phyloP scores from a whole-genome alignment of 2,113 vertebrate species.

The Brachionichthys hirsutus region DNA sequence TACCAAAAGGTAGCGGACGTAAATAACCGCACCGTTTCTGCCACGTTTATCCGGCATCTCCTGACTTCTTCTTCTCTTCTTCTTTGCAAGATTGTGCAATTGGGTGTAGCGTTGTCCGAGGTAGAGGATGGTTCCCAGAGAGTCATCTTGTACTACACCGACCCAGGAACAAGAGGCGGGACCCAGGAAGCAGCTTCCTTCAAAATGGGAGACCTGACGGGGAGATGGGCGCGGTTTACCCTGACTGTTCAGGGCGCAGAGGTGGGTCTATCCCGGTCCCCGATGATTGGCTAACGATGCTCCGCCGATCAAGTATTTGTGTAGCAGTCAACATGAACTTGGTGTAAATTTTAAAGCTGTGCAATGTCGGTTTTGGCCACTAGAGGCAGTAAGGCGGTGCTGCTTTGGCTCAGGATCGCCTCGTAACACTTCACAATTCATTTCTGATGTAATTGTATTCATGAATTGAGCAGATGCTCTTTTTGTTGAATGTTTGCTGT shows the following conservation, averaged over 20 bases:
- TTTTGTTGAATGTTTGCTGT: neutral
- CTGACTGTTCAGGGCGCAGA: conserved; percentile 82
- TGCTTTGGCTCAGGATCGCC: too few relatives aligned
- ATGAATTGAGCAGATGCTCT: too few relatives aligned
- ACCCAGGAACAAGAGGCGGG: conserved; percentile 71
- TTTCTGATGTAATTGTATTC: too few relatives aligned
- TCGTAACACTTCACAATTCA: too few relatives aligned
- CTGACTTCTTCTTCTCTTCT: neutral
- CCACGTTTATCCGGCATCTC: too few relatives aligned
- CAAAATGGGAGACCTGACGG: conserved; percentile 87
- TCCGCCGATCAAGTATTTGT: too few relatives aligned
- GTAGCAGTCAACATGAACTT: too few relatives aligned
- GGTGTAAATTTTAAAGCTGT: too few relatives aligned
- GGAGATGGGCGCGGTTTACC: conserved; percentile 87
- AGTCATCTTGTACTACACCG: conserved; percentile 89
- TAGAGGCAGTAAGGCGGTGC: too few relatives aligned
- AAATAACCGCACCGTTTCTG: too few relatives aligned
- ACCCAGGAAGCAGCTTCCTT: conserved; percentile 88
- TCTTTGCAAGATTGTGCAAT: conserved; percentile 79
- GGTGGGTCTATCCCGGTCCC: conserved; percentile 38
- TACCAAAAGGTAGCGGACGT: conserved; percentile 74
- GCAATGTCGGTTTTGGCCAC: too few relatives aligned
- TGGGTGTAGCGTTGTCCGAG: conserved; percentile 83
- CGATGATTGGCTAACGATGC: too few relatives aligned
- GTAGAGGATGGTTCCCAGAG: conserved; percentile 86